Percentiles rank a stretch among this genome's conserved stretches.
Conservation (phyloP, 1,140 invertebrate genomes). For the Tribolium castaneum region DNA sequence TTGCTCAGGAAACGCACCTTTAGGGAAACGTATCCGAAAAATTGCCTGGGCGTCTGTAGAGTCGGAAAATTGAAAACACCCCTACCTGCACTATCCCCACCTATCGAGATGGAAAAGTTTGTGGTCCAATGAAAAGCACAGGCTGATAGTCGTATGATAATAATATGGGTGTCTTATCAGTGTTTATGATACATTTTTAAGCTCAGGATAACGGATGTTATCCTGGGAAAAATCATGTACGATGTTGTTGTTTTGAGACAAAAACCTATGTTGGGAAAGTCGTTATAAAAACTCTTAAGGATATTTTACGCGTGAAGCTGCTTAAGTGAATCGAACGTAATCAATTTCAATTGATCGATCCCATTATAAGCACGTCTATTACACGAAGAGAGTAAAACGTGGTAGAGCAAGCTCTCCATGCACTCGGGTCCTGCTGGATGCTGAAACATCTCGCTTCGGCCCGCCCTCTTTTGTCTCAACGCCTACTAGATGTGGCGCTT, state of each 20-base stretch:
- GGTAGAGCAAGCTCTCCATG: slow-evolving; percentile 5
- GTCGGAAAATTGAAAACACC: slow-evolving; percentile 45
- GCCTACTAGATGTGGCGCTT: slow-evolving; percentile 49
- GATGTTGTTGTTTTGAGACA: not conserved
- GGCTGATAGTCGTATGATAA: slow-evolving; percentile 1
- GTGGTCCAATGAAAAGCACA: slow-evolving; percentile 20
- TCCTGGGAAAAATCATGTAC: no score
- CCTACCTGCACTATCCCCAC: slow-evolving; percentile 36
- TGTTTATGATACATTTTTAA: not conserved
- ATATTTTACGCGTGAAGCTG: slow-evolving; percentile 26
- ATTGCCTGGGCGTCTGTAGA: slow-evolving; percentile 14
- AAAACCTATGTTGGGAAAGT: not conserved
- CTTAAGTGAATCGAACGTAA: slow-evolving; percentile 26
- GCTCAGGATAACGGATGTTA: no score
- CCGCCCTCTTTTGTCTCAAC: slow-evolving; percentile 56
- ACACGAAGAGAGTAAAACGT: not conserved
- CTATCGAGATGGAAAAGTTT: slow-evolving; percentile 34
- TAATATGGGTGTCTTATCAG: not conserved
- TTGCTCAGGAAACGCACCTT: not conserved
- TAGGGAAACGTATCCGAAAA: not conserved
- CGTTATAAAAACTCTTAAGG: slow-evolving; percentile 32
- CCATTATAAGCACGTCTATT: slow-evolving; percentile 30
- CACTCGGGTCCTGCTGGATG: slow-evolving; percentile 44
- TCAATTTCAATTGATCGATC: slow-evolving; percentile 30
- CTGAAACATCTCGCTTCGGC: slow-evolving; percentile 41